Percentiles rank a stretch among this genome's conserved stretches.
These are phyloP conservation scores for Triplophysa rosa DNA, from an alignment of 2,113 vertebrate species.

Conservation along the genomic window DNA sequence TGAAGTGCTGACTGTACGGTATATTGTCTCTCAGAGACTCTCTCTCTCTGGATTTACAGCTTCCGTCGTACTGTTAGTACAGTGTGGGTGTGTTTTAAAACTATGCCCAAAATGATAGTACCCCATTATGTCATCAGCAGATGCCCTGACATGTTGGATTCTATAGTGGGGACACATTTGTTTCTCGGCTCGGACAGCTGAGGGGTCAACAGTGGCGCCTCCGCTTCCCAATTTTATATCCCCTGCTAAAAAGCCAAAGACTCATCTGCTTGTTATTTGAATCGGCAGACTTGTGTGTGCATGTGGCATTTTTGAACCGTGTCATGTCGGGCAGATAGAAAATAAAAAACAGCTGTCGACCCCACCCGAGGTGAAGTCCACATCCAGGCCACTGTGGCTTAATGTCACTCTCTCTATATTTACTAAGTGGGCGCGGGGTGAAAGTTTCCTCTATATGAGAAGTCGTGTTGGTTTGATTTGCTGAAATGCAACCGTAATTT, in stretches of 20 bases:
- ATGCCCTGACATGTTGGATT: constrained; percentile 37
- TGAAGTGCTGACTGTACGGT: constrained; percentile 35
- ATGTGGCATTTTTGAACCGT: constrained; percentile 32
- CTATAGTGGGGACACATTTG: constrained; percentile 60
- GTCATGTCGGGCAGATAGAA: constrained; percentile 4
- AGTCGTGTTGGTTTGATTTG: neutral
- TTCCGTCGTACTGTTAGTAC: neutral
- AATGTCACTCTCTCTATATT: constrained; percentile 31
- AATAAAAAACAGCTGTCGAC: constrained; percentile 56
- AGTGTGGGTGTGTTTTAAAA: constrained; percentile 1
- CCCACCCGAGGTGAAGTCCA: constrained; percentile 34
- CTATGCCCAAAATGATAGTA: neutral
- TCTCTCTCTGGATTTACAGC: neutral
- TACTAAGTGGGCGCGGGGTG: neutral
- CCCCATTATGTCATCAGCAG: constrained; percentile 33
- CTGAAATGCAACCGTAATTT: neutral
- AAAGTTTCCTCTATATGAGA: neutral
- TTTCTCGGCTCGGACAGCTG: constrained; percentile 58
- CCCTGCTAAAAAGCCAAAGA: constrained; percentile 13
- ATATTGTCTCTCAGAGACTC: neutral
- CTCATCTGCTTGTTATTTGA: constrained; percentile 50
- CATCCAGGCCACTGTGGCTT: constrained; percentile 51
- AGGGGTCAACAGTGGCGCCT: constrained; percentile 39
- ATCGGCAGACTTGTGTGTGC: constrained; percentile 10
- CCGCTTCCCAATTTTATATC: constrained; percentile 44